A percentile compares a stretch with the other conserved stretches of the same genome.
phyloP scores from a whole-genome alignment of 1,140 invertebrate species.

The Drosophila setifemur region DNA sequence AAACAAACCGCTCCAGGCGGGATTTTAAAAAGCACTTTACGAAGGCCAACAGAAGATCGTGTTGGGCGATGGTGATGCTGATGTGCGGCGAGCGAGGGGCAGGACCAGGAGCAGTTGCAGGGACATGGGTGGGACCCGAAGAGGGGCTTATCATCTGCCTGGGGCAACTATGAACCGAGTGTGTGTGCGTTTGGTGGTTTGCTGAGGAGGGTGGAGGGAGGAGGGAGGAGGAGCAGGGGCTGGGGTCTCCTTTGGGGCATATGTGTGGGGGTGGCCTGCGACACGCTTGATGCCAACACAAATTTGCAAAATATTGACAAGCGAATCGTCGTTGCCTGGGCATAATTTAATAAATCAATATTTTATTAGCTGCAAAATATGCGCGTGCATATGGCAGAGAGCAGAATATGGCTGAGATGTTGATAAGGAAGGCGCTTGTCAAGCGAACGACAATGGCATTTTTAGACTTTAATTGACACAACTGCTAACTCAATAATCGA shows the following conservation, averaged over 20 bases:
- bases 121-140: neutral
- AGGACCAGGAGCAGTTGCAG: neutral
- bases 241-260: neutral
- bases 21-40: constrained; percentile 79
- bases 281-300: constrained; percentile 44
- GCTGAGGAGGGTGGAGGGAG: neutral
- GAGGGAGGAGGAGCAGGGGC: neutral
- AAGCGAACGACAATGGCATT: neutral
- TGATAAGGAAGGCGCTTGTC: neutral
- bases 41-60: constrained; percentile 51
- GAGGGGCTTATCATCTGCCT: constrained; percentile 6
- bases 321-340: constrained; percentile 32
- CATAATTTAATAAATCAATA: constrained; percentile 77
- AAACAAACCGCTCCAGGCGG: constrained; percentile 66
- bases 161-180: constrained; percentile 6
- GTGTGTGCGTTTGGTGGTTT: constrained; percentile 2
- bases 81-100: neutral
- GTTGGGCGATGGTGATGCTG: too few relatives aligned
- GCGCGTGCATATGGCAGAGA: constrained; percentile 9
- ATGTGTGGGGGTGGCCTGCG: neutral
- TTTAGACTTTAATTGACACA: neutral
- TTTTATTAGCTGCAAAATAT: constrained; percentile 68
- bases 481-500: too few relatives aligned
- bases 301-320: constrained; percentile 76
- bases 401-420: neutral